These are phyloP conservation scores for Malurus elegans DNA, from an alignment of 2,113 vertebrate genomes.

Conservation along the genomic window DNA sequence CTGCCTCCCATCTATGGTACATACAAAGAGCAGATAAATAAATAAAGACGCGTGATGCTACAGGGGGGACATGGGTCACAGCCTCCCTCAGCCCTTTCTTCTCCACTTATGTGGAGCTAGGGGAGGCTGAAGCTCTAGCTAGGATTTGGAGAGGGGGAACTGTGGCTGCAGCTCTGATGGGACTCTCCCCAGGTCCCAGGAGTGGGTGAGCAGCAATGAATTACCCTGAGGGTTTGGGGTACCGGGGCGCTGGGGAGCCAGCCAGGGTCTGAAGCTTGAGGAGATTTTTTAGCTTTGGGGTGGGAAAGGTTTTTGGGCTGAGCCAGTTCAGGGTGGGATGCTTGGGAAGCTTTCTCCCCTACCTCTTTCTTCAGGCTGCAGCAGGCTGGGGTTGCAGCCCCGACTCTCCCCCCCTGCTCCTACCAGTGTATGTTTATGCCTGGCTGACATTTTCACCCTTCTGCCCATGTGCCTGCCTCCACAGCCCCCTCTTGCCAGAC, in stretches of 20 bases:
- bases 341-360: background rate
- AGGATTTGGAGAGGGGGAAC: background rate
- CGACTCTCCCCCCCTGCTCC: background rate
- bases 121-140: background rate
- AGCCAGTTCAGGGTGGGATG: background rate
- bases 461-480: background rate
- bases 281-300: background rate
- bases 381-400: background rate
- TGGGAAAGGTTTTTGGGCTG: background rate
- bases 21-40: constrained; percentile 58
- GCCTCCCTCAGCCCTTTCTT: background rate
- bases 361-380: rapidly evolving
- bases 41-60: constrained; percentile 26
- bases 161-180: background rate
- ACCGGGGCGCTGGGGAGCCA: background rate
- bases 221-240: constrained; percentile 33
- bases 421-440: background rate
- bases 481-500: background rate
- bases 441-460: background rate
- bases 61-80: background rate
- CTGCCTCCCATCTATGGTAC: constrained; percentile 28
- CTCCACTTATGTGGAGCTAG: rapidly evolving
- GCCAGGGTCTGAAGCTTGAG: background rate
- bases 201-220: constrained; percentile 2
- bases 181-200: background rate